These are phyloP conservation scores for Bergia sp. DNA, from an alignment of 92 coral and sea anemone species.

Conservation along the genomic window DNA sequence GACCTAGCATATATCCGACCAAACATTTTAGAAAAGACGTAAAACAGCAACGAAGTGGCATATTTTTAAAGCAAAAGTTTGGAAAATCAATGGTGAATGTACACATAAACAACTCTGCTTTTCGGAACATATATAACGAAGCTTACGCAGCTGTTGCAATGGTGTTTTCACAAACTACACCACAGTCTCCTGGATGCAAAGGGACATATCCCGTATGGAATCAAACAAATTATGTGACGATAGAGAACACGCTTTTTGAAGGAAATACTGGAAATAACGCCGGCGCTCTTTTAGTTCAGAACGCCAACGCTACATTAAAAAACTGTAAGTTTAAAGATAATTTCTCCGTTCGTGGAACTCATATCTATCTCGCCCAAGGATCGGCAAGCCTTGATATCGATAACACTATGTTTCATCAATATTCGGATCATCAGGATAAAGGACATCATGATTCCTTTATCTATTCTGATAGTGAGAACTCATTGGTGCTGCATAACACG, in stretches of 20 bases:
- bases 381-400: slow-evolving; percentile 24
- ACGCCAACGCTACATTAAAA: slow-evolving; percentile 35
- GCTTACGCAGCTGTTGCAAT: slow-evolving; percentile 3
- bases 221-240: slow-evolving; percentile 34
- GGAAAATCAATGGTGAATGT: not conserved
- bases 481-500: slow-evolving; percentile 8
- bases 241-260: slow-evolving; percentile 49
- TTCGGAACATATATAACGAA: slow-evolving; percentile 4
- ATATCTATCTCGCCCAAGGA: slow-evolving; percentile 26
- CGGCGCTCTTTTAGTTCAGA: slow-evolving; percentile 47
- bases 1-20: not conserved
- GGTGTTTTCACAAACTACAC: slow-evolving; percentile 9
- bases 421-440: not conserved
- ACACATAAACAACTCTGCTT: slow-evolving; percentile 3
- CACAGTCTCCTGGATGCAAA: slow-evolving; percentile 24
- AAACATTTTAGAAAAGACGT: not conserved
- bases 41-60: not conserved
- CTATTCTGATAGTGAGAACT: slow-evolving; percentile 34
- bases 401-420: slow-evolving; percentile 12
- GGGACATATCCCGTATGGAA: slow-evolving; percentile 47
- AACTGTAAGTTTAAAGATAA: slow-evolving; percentile 46
- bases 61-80: not conserved
- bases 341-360: slow-evolving; percentile 41
- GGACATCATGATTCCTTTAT: slow-evolving; percentile 15
- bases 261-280: slow-evolving; percentile 47